phyloP scores from a whole-genome alignment of 2,888 invertebrate species.

The Agrotis segetum region DNA sequence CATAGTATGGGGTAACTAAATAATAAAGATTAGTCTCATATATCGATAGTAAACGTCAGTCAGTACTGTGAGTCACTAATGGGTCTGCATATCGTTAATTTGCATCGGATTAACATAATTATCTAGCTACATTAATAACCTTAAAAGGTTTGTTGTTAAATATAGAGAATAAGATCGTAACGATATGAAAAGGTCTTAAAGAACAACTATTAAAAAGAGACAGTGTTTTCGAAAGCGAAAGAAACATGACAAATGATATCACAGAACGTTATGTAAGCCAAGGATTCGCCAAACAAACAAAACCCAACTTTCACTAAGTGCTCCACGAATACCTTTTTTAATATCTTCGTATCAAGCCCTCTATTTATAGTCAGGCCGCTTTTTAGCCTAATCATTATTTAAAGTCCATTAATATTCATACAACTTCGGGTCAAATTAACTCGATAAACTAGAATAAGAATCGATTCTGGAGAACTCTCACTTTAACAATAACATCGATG shows the following conservation, averaged over 20 bases:
- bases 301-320: background rate
- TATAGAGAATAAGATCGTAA: background rate
- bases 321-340: too few species aligned
- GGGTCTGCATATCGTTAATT: conserved; percentile 6
- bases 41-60: background rate
- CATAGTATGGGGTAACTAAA: background rate
- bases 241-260: conserved; percentile 30
- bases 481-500: conserved; percentile 6
- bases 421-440: conserved; percentile 1
- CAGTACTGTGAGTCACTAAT: conserved; percentile 31
- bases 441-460: conserved; percentile 12
- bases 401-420: conserved; percentile 37
- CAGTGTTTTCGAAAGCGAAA: conserved; percentile 41
- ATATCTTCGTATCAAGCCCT: conserved; percentile 10
- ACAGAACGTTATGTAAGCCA: conserved; percentile 37
- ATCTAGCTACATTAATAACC: background rate
- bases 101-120: conserved; percentile 48
- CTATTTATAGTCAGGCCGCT: conserved; percentile 32
- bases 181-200: background rate
- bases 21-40: conserved; percentile 6
- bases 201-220: conserved; percentile 18
- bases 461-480: conserved; percentile 19
- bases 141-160: conserved; percentile 5
- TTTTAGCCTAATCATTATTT: conserved; percentile 17
- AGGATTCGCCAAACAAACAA: conserved; percentile 49